These are phyloP conservation scores for Gibbula magus DNA, from an alignment of 2,888 invertebrate genomes.

Conservation along the genomic window DNA sequence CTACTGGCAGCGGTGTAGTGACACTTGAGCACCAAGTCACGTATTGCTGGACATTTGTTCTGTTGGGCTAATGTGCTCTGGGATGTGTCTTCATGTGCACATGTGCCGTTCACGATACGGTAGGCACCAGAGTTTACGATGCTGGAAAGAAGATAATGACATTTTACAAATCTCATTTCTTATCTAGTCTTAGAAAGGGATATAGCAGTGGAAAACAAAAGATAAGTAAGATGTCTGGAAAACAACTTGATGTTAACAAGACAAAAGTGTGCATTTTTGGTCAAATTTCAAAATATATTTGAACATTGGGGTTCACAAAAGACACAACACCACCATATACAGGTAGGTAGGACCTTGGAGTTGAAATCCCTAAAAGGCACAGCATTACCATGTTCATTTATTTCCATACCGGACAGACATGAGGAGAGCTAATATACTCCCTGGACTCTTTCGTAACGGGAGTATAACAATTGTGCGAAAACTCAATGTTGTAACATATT, in stretches of 20 bases:
- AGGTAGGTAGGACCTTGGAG: too few relatives aligned
- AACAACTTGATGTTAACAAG: not conserved
- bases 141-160: constrained; percentile 55
- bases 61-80: constrained; percentile 67
- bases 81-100: constrained; percentile 72
- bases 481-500: too few relatives aligned
- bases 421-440: too few relatives aligned
- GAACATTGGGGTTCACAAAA: too few relatives aligned
- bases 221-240: not conserved
- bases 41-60: constrained; percentile 71
- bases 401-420: too few relatives aligned
- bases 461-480: too few relatives aligned
- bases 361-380: too few relatives aligned
- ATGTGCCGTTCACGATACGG: constrained; percentile 76
- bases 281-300: too few relatives aligned
- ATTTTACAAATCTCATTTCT: not conserved
- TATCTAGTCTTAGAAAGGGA: not conserved
- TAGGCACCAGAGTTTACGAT: constrained; percentile 75
- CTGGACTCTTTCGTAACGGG: too few relatives aligned
- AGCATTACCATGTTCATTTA: too few relatives aligned
- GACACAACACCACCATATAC: too few relatives aligned
- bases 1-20: constrained; percentile 47
- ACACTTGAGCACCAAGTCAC: constrained; percentile 64
- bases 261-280: too few relatives aligned
- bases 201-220: not conserved